Evolutionary conservation across 2,888 invertebrate genomes (phyloP).

Genomic region (Eupithecia subumbrata): DNA sequence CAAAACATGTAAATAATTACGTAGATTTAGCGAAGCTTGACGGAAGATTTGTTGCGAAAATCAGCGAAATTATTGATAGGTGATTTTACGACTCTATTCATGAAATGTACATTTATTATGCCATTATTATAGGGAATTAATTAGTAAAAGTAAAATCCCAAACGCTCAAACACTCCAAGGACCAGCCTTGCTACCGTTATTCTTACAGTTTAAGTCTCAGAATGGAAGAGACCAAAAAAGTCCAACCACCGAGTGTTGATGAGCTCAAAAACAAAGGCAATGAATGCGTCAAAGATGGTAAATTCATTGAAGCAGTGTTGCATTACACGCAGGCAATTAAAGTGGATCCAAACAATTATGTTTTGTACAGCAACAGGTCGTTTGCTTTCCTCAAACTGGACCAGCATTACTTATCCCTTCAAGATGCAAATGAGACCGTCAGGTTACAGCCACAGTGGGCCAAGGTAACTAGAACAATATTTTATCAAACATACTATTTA

Average conservation of each 20-base stretch:
- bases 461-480: constrained; percentile 81
- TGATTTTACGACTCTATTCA: neutral
- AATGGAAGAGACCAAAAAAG: constrained; percentile 73
- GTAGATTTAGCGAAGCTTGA: neutral
- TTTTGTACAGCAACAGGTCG: constrained; percentile 91
- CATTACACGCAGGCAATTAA: constrained; percentile 92
- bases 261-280: constrained; percentile 90
- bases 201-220: neutral
- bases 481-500: neutral
- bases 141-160: neutral
- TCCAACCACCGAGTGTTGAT: constrained; percentile 72
- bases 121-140: neutral
- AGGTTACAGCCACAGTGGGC: constrained; percentile 90
- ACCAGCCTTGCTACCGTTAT: neutral
- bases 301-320: constrained; percentile 89
- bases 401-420: constrained; percentile 89
- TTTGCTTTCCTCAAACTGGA: constrained; percentile 90
- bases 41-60: neutral
- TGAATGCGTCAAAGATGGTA: constrained; percentile 88
- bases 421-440: constrained; percentile 91
- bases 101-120: neutral
- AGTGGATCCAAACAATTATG: constrained; percentile 87
- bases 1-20: neutral
- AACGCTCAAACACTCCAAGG: neutral
- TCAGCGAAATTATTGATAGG: neutral